phyloP scores from a whole-genome alignment of 1,140 invertebrate species.

The Drosophila parvula region DNA sequence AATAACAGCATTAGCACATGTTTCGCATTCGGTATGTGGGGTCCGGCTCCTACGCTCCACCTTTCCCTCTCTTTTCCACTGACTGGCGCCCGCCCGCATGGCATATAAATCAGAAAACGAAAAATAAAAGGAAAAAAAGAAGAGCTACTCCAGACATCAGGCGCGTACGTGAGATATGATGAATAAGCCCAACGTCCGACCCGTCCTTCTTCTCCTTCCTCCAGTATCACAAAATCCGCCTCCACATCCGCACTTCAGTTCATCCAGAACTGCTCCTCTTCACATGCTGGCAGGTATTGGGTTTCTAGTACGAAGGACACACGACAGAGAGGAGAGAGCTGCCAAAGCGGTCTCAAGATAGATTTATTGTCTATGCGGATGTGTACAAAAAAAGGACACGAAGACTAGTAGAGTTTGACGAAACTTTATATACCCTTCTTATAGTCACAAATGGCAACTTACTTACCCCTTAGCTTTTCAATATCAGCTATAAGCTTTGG shows the following conservation, averaged over 20 bases:
- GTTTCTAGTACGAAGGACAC: constrained; percentile 60
- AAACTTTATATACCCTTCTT: constrained; percentile 11
- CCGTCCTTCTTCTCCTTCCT: background rate
- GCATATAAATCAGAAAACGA: constrained; percentile 48
- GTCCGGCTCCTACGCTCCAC: background rate
- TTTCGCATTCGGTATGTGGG: constrained; percentile 41
- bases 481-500: constrained; percentile 5
- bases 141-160: constrained; percentile 40
- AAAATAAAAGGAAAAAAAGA: constrained; percentile 22
- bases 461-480: constrained; percentile 11
- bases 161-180: constrained; percentile 63
- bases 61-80: background rate
- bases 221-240: constrained; percentile 11
- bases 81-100: constrained; percentile 40
- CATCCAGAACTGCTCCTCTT: constrained; percentile 10
- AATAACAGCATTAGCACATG: constrained; percentile 49
- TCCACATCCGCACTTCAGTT: constrained; percentile 13
- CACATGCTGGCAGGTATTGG: constrained; percentile 59
- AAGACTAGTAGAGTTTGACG: background rate
- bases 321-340: constrained; percentile 10
- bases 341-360: constrained; percentile 24
- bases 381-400: background rate
- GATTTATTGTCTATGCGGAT: constrained; percentile 28
- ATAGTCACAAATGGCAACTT: no score
- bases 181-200: constrained; percentile 41